Evolutionary conservation across 2,888 invertebrate species (phyloP).

Genomic region (Hydriomena furcata): DNA sequence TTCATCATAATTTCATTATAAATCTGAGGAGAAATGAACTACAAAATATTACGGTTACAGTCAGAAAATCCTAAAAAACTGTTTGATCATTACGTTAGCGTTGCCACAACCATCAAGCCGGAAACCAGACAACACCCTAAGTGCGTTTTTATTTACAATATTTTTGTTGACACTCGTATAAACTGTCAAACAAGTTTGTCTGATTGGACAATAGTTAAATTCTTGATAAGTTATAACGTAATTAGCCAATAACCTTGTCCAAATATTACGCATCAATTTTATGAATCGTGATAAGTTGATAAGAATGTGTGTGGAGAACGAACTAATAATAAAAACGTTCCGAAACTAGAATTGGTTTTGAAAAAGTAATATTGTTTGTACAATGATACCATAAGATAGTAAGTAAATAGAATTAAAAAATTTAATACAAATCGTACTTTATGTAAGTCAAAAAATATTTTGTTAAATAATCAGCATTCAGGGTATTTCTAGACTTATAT

Average conservation of each 20-base stretch:
- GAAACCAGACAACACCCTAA: conserved; percentile 78
- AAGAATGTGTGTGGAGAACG: conserved; percentile 1
- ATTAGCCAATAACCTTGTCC: no score
- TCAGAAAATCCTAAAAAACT: conserved; percentile 61
- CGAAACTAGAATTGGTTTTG: background rate
- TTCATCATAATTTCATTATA: conserved; percentile 81
- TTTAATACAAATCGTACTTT: no score
- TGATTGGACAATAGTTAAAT: no score
- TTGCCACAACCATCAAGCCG: conserved; percentile 62
- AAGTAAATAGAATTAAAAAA: no score
- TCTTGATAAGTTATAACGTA: no score
- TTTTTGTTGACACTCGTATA: background rate
- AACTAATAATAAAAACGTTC: conserved; percentile 1
- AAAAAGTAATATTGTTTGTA: no score
- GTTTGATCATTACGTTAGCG: conserved; percentile 79
- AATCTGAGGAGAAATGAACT: conserved; percentile 31
- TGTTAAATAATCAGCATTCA: no score
- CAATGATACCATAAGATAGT: no score
- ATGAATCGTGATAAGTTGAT: no score
- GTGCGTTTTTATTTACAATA: conserved; percentile 39
- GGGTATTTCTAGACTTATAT: no score
- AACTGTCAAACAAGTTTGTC: conserved; percentile 13
- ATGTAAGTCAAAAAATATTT: no score
- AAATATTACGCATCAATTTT: no score
- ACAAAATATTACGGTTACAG: conserved; percentile 43